Conservation (phyloP, 2,888 invertebrate species). For the Phragmatobia fuliginosa region DNA sequence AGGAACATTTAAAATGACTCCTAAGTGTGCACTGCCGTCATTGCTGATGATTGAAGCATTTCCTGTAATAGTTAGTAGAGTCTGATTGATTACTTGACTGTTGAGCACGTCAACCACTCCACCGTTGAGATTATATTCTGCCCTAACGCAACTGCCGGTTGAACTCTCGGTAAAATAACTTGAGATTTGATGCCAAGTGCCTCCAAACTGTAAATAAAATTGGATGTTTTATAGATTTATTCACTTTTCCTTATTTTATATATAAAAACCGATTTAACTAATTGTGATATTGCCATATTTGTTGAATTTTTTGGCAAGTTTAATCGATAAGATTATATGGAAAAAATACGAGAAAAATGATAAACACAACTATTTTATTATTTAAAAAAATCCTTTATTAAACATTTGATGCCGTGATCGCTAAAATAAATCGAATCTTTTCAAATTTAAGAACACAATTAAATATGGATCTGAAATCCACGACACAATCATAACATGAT, state of each 20-base stretch:
- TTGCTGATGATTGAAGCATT: constrained; percentile 60
- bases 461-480: no score
- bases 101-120: constrained; percentile 64
- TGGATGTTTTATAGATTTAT: not conserved
- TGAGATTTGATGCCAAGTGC: constrained; percentile 72
- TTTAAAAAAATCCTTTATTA: no score
- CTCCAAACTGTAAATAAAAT: constrained; percentile 65
- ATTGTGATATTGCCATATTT: no score
- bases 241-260: not conserved
- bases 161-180: constrained; percentile 68
- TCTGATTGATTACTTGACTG: constrained; percentile 70
- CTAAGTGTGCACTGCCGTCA: constrained; percentile 65
- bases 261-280: no score
- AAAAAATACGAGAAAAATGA: no score
- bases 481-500: no score
- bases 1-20: constrained; percentile 64
- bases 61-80: constrained; percentile 65
- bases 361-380: no score
- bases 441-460: no score
- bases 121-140: constrained; percentile 60
- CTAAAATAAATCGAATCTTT: no score
- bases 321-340: no score
- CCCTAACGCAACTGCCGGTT: constrained; percentile 65
- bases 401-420: no score
- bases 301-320: no score